Conservation (phyloP, 2,797 vertebrate genomes). For the Yasuhikotakia modesta region DNA sequence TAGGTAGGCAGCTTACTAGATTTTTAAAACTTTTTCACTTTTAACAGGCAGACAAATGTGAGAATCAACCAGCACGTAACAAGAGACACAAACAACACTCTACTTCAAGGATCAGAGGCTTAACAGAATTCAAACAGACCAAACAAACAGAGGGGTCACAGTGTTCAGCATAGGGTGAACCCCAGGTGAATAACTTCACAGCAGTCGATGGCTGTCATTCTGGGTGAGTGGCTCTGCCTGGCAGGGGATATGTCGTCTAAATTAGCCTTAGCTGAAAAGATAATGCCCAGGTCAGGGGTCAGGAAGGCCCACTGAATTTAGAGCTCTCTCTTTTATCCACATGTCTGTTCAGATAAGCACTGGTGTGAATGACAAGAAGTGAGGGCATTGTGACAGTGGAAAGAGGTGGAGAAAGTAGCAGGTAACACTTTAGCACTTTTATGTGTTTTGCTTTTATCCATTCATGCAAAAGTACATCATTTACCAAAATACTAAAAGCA, state of each 20-base stretch:
- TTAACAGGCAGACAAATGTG: too few species aligned
- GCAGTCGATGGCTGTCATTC: constrained; percentile 58
- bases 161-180: constrained; percentile 72
- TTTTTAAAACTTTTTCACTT: too few species aligned
- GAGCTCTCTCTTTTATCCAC: constrained; percentile 76
- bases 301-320: constrained; percentile 76
- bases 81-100: too few species aligned
- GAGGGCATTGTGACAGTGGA: constrained; percentile 68
- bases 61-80: too few species aligned
- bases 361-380: constrained; percentile 75
- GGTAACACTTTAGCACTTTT: constrained; percentile 49
- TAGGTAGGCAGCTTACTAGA: too few species aligned
- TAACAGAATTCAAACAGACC: too few species aligned
- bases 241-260: constrained; percentile 74
- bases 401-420: constrained; percentile 40
- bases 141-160: constrained; percentile 69
- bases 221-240: constrained; percentile 71
- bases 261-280: constrained; percentile 78
- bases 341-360: constrained; percentile 79
- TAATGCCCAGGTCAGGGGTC: constrained; percentile 78
- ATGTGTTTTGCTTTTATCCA: not conserved
- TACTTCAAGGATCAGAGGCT: too few species aligned
- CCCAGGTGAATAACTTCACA: constrained; percentile 69
- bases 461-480: not conserved
- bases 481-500: too few species aligned